Percentiles rank a stretch among this genome's conserved stretches.
These are phyloP conservation scores for Eurytoma adleriae DNA, from an alignment of 2,888 invertebrate genomes.

Conservation along the genomic window DNA sequence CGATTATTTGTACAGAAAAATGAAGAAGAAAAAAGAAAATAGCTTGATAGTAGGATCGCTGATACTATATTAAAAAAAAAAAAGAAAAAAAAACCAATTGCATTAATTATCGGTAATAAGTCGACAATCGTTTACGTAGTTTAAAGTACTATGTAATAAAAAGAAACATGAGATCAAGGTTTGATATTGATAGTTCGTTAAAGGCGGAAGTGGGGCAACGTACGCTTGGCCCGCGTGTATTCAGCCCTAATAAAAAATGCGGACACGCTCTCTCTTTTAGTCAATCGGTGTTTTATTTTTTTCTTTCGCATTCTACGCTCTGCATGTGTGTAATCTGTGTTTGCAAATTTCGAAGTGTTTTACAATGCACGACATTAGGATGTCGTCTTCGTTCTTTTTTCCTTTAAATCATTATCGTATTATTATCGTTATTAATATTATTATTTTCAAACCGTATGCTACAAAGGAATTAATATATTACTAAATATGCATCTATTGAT, in stretches of 20 bases:
- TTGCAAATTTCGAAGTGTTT: not conserved
- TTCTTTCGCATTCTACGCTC: constrained; percentile 16
- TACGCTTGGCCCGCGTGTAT: constrained; percentile 45
- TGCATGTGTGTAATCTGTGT: constrained; percentile 7
- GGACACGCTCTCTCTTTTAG: constrained; percentile 54
- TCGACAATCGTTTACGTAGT: constrained; percentile 62
- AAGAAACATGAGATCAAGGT: constrained; percentile 74
- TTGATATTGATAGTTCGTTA: constrained; percentile 68
- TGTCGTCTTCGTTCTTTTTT: constrained; percentile 10
- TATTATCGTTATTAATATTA: constrained; percentile 6
- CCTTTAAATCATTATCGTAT: not conserved
- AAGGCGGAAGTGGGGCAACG: constrained; percentile 60
- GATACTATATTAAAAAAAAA: constrained; percentile 59
- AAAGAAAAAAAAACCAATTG: constrained; percentile 48
- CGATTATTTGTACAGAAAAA: constrained; percentile 50
- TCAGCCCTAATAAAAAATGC: constrained; percentile 54
- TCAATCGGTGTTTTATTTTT: too few relatives aligned
- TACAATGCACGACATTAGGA: constrained; percentile 24
- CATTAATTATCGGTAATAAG: constrained; percentile 60
- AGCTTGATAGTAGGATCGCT: constrained; percentile 66
- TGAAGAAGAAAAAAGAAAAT: constrained; percentile 59
- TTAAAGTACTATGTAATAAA: constrained; percentile 62
- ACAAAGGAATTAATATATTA: constrained; percentile 67
- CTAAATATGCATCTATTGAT: constrained; percentile 69
- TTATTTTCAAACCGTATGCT: constrained; percentile 59